Evolutionary conservation across 2,888 invertebrate genomes (phyloP).

Genomic region (Osmoderma eremita): DNA sequence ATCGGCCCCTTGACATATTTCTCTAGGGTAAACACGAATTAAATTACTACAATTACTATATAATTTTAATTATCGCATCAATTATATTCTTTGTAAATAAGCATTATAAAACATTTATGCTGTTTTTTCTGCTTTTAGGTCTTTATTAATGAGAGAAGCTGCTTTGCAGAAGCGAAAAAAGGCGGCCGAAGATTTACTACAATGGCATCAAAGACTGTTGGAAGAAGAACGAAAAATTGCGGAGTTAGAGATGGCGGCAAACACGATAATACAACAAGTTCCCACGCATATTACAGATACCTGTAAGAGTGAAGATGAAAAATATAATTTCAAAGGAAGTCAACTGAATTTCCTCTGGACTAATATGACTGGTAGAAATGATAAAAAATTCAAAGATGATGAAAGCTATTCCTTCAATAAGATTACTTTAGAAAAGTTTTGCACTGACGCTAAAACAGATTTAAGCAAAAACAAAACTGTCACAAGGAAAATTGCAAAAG

Average conservation of each 20-base stretch:
- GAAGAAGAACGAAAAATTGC: constrained; percentile 67
- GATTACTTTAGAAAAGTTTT: constrained; percentile 37
- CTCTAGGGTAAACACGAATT: constrained; percentile 1
- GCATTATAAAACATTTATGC: neutral
- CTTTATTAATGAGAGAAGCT: constrained; percentile 64
- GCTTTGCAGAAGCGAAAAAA: constrained; percentile 64
- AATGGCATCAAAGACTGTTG: constrained; percentile 67
- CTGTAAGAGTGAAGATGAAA: constrained; percentile 40
- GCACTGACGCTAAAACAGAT: constrained; percentile 29
- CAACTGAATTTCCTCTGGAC: constrained; percentile 65
- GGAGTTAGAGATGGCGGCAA: constrained; percentile 64
- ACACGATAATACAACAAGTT: constrained; percentile 55
- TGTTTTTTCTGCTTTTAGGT: constrained; percentile 52
- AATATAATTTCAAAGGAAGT: constrained; percentile 56
- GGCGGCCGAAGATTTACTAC: constrained; percentile 65
- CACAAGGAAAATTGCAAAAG: neutral
- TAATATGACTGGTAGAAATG: constrained; percentile 61
- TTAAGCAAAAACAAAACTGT: constrained; percentile 8
- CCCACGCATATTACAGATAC: constrained; percentile 41
- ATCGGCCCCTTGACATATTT: constrained; percentile 28
- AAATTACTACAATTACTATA: neutral
- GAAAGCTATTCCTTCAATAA: constrained; percentile 47
- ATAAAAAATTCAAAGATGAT: constrained; percentile 60
- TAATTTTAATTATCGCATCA: neutral
- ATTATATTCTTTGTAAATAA: too few species aligned